Evolutionary conservation across 92 coral and sea anemone genomes (phyloP).

Genomic region (Heliopora coerulea): DNA sequence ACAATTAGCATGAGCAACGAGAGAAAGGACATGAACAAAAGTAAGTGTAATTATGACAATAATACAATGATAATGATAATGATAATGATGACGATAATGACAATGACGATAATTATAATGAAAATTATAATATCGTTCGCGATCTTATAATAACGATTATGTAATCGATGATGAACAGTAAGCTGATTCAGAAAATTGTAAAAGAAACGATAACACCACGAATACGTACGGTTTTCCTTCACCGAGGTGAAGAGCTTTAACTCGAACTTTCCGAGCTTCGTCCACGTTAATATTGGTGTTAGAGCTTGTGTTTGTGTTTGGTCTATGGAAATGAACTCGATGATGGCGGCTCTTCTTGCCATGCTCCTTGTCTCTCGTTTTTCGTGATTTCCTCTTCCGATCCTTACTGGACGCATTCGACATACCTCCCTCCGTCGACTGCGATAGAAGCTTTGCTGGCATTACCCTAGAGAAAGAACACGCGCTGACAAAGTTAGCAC

Average conservation of each 20-base stretch:
- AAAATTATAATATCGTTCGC: too few relatives aligned
- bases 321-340: conserved; percentile 36
- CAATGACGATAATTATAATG: too few relatives aligned
- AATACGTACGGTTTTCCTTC: conserved; percentile 16
- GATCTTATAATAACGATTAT: too few relatives aligned
- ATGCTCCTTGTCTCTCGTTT: conserved; percentile 24
- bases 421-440: conserved; percentile 41
- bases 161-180: background rate
- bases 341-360: conserved; percentile 42
- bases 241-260: background rate
- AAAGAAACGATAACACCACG: background rate
- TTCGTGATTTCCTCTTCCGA: conserved; percentile 26
- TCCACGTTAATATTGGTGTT: too few relatives aligned
- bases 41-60: too few relatives aligned
- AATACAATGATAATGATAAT: too few relatives aligned
- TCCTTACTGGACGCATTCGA: conserved; percentile 25
- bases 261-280: background rate
- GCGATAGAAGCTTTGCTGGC: conserved; percentile 37
- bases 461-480: conserved; percentile 20
- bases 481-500: too few relatives aligned
- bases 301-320: too few relatives aligned
- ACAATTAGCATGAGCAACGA: too few relatives aligned
- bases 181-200: background rate
- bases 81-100: too few relatives aligned
- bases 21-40: too few relatives aligned